Percentiles rank a stretch among this genome's conserved stretches.
Evolutionary conservation across 92 coral and sea anemone species (phyloP).

Genomic region (Meandrina meandrites): DNA sequence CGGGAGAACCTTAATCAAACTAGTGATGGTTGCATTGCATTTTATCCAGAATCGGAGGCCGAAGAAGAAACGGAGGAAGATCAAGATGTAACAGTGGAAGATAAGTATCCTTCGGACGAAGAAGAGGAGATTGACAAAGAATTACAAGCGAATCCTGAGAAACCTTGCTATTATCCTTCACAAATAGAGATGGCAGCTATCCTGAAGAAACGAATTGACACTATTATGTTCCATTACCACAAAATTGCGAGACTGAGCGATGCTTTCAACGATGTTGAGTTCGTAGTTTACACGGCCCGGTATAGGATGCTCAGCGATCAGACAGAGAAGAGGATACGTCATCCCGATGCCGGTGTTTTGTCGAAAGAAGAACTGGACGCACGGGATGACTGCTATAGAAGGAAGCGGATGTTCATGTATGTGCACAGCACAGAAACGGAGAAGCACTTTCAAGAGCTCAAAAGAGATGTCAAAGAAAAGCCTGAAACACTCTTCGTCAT

Average conservation of each 20-base stretch:
- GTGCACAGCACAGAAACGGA: constrained; percentile 28
- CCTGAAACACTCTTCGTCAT: constrained; percentile 50
- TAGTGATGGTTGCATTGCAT: background rate
- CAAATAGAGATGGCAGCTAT: constrained; percentile 60
- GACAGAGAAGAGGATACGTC: constrained; percentile 53
- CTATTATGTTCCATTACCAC: constrained; percentile 56
- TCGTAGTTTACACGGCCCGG: constrained; percentile 56
- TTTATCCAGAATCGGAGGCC: background rate
- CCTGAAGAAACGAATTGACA: constrained; percentile 47
- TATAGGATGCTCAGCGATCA: constrained; percentile 64
- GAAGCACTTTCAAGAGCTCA: constrained; percentile 30
- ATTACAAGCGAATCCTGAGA: constrained; percentile 31
- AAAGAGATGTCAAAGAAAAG: constrained; percentile 19
- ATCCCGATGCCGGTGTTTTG: constrained; percentile 57
- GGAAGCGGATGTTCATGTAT: constrained; percentile 56
- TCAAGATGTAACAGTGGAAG: constrained; percentile 11
- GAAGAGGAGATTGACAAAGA: constrained; percentile 34
- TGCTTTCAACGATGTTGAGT: constrained; percentile 50
- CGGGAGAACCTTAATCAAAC: constrained; percentile 22
- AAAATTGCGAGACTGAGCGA: constrained; percentile 34
- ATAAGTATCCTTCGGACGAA: constrained; percentile 31
- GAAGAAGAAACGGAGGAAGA: background rate
- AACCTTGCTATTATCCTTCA: constrained; percentile 54
- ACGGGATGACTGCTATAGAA: background rate
- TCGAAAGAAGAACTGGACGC: constrained; percentile 23